Conservation (phyloP, 2,797 vertebrate genomes). For the Scomberomorus guttatus region DNA sequence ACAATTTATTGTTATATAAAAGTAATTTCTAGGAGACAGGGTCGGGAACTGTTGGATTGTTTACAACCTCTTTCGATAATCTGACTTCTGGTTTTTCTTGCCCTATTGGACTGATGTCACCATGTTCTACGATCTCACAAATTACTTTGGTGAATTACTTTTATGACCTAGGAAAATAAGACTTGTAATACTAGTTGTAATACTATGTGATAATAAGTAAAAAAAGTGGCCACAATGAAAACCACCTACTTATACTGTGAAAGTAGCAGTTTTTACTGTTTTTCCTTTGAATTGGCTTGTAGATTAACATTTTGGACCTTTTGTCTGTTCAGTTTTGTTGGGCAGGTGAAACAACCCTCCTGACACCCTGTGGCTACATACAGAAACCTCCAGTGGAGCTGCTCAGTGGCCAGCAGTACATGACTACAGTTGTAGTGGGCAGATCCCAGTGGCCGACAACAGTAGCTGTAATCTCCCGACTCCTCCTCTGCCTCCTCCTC, state of each 20-base stretch:
- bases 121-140: no score
- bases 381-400: constrained; percentile 9
- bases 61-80: no score
- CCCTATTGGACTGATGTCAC: no score
- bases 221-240: neutral
- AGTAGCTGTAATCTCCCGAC: constrained; percentile 35
- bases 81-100: no score
- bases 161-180: neutral
- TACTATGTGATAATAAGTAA: no score
- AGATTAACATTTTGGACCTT: neutral
- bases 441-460: constrained; percentile 44
- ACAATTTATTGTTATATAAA: no score
- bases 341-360: neutral
- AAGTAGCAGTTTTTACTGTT: neutral
- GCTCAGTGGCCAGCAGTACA: constrained; percentile 34
- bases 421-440: constrained; percentile 30
- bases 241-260: neutral
- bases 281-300: neutral
- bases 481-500: neutral
- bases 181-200: neutral
- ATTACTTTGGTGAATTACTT: no score
- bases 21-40: no score
- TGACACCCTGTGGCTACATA: neutral
- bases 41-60: no score
- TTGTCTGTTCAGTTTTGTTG: neutral